A percentile compares a stretch with the other conserved stretches of the same genome.
These are phyloP conservation scores for Tricholaema leucomelas DNA, from an alignment of 2,113 vertebrate genomes.

Conservation along the genomic window DNA sequence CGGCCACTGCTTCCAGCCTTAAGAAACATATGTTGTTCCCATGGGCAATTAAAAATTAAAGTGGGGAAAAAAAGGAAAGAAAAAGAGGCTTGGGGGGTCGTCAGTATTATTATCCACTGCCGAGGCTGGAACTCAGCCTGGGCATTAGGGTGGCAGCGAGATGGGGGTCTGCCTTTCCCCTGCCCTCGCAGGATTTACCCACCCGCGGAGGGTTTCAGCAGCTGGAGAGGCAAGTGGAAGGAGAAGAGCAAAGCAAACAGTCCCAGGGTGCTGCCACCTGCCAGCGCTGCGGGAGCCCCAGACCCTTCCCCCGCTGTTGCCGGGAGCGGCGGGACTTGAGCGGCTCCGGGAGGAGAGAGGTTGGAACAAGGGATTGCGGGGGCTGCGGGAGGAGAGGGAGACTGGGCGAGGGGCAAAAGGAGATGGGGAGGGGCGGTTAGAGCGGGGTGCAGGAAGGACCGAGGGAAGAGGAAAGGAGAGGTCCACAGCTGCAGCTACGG, in stretches of 20 bases:
- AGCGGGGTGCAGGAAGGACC: no score
- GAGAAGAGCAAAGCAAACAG: neutral
- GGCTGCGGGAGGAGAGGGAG: neutral
- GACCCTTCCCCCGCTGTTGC: neutral
- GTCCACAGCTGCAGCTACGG: neutral
- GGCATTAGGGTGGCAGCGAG: neutral
- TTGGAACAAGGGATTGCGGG: neutral
- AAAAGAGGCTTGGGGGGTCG: neutral
- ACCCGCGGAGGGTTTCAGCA: neutral
- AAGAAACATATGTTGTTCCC: constrained; percentile 43
- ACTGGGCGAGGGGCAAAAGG: neutral
- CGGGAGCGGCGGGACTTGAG: neutral
- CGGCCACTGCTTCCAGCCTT: constrained; percentile 5
- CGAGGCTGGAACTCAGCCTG: neutral
- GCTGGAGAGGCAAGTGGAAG: neutral
- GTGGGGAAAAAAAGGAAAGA: neutral
- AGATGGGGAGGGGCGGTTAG: neutral
- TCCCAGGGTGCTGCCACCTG: neutral
- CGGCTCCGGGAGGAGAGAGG: neutral
- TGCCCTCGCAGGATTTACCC: neutral
- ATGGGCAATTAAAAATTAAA: constrained; percentile 61
- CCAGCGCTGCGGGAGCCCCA: neutral
- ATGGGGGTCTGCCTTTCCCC: neutral
- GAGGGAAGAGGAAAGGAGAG: neutral
- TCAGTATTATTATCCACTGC: no score